Conservation (phyloP, 2,888 invertebrate species). For the Zele albiditarsus region DNA sequence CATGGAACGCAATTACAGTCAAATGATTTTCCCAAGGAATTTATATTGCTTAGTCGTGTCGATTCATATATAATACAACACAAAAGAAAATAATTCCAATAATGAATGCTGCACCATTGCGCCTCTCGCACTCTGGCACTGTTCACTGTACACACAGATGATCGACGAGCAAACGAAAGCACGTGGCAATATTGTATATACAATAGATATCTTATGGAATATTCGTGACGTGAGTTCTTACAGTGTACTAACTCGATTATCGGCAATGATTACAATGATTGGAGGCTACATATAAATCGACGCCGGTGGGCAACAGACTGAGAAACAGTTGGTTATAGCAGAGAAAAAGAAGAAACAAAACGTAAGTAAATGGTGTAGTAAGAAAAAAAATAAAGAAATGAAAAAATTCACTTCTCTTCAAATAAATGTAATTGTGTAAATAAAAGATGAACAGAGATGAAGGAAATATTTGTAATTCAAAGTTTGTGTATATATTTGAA, state of each 20-base stretch:
- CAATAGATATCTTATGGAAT: not conserved
- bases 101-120: slow-evolving; percentile 1
- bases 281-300: not conserved
- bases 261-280: slow-evolving; percentile 1
- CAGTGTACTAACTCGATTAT: slow-evolving; percentile 7
- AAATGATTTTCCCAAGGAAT: slow-evolving; percentile 4
- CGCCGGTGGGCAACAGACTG: not conserved
- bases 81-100: slow-evolving; percentile 8
- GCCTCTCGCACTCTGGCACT: not conserved
- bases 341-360: not conserved
- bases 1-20: not conserved
- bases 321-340: not conserved
- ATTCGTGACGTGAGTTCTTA: slow-evolving; percentile 3
- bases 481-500: no score
- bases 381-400: not conserved
- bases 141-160: not conserved
- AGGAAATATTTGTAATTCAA: not conserved
- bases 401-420: not conserved
- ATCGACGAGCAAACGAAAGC: not conserved
- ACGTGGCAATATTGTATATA: not conserved
- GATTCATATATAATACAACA: slow-evolving; percentile 4
- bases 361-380: not conserved
- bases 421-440: slow-evolving; percentile 6
- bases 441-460: not conserved
- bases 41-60: slow-evolving; percentile 11